Evolutionary conservation across 2,888 invertebrate genomes (phyloP).

Genomic region (Eupithecia abbreviata): DNA sequence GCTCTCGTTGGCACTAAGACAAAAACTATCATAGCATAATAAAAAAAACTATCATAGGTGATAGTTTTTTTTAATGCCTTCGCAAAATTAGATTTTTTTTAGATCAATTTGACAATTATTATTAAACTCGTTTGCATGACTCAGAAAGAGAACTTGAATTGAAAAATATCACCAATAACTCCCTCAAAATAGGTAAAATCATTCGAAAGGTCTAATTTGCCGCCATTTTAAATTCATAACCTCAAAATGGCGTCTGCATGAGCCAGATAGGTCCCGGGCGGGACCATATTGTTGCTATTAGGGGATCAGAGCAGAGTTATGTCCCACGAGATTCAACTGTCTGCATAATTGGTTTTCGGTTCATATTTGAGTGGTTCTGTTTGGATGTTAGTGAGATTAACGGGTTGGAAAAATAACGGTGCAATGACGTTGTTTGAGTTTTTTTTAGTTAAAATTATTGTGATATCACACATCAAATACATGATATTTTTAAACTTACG

Average conservation of each 20-base stretch:
- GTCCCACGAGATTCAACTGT: conserved; percentile 5
- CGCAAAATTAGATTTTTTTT: neutral
- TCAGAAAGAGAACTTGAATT: neutral
- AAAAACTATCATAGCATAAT: too few species aligned
- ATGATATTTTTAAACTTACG: too few species aligned
- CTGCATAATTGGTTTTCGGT: conserved; percentile 1
- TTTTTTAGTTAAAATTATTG: neutral
- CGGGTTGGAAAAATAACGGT: neutral
- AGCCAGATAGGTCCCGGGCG: conserved; percentile 22
- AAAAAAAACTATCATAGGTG: too few species aligned
- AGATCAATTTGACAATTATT: neutral
- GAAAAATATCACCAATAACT: neutral
- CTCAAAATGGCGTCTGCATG: conserved; percentile 13
- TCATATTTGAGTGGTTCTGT: conserved; percentile 6
- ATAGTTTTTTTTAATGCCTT: neutral
- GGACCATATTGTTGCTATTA: neutral
- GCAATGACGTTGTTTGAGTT: neutral
- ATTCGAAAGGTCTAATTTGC: conserved; percentile 6
- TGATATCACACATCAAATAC: neutral
- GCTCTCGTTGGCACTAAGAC: too few species aligned
- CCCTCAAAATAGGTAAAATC: neutral
- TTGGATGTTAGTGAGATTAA: neutral
- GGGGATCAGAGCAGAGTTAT: neutral
- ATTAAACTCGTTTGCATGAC: too few species aligned
- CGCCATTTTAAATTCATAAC: conserved; percentile 27